Percentiles rank a stretch among this genome's conserved stretches.
Evolutionary conservation across 2,113 vertebrate species (phyloP).

Genomic region (Bagarius yarrelli): DNA sequence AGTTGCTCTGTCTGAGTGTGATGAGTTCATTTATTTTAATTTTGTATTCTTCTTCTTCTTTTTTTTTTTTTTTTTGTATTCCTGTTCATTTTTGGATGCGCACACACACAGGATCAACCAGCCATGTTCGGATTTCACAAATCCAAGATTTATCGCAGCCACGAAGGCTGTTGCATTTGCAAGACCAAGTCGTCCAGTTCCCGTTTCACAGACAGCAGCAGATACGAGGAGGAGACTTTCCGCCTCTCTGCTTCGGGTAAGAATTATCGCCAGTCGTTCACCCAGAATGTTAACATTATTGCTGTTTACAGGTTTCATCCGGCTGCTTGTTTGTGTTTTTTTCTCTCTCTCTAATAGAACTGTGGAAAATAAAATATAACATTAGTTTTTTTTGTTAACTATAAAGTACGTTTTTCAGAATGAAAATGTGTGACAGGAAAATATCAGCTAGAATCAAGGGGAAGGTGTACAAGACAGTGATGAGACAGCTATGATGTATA

Average conservation of each 20-base stretch:
- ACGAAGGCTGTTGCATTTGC: constrained; percentile 80
- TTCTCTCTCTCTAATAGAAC: background rate
- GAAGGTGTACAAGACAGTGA: too few relatives aligned
- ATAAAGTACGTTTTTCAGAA: too few relatives aligned
- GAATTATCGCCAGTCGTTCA: background rate
- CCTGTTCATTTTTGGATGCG: too few relatives aligned
- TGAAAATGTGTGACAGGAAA: too few relatives aligned
- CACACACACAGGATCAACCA: constrained; percentile 23
- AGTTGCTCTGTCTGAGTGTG: too few relatives aligned
- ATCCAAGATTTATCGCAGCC: constrained; percentile 80
- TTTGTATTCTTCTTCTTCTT: too few relatives aligned
- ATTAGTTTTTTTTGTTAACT: too few relatives aligned
- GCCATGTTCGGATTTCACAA: constrained; percentile 81
- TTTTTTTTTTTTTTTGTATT: too few relatives aligned
- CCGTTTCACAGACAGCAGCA: constrained; percentile 78
- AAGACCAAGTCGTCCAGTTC: constrained; percentile 82
- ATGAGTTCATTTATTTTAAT: too few relatives aligned
- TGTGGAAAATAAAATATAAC: too few relatives aligned
- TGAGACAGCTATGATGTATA: too few relatives aligned
- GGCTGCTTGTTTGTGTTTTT: background rate
- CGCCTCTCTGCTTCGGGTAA: constrained; percentile 79
- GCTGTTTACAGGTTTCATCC: background rate
- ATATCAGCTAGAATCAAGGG: too few relatives aligned
- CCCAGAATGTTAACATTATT: background rate
- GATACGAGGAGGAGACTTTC: constrained; percentile 79